Base-by-base conservation (phyloP, 2,797 vertebrate species). In the Enteromius afrohamiltoni region DNA sequence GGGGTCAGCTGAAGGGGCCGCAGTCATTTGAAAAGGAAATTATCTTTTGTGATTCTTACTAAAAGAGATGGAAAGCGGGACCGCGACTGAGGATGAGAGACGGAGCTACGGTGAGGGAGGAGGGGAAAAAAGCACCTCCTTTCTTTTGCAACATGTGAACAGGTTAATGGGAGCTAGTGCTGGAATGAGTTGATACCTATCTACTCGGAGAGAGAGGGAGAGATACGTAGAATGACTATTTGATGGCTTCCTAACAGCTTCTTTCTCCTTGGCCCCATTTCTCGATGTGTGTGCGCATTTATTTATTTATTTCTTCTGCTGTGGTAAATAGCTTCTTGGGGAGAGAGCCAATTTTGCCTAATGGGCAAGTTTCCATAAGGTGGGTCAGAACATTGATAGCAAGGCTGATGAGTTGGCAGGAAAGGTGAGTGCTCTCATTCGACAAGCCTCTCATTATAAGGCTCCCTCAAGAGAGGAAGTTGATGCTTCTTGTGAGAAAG, bases 11-110 rank as follows among this genome's bases (percentile, higher is more conserved):
- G 89, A 91, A 86, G 87, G 91, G 90, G 90, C 91, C 31, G 85
- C 87, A 91, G 92, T 92, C 93, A 95, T 95, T 92, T 93, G 92
- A 93, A 94, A 93, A 94, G 92, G 94, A 95, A 95, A 95, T 94
- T 86, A 95, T 94, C 91, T 95, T 94, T 93, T 91, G 92, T 92
- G 89, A 87, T 91, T 91, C 89, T 92, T 91, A 88, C 91, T 86
- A 86, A 90, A 90, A 91, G 89, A 85, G 90, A 92, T 85, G 68
- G 90, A 85, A 86, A 84, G 86, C 8, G 47, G 77, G 75, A 73
- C 42, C n/a, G 62, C 9, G 42, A 86, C 88, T 83, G 80, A 82
- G 29, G 49, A 83, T 82, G 51, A 82, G 83, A 71, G 84, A 82
- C 51, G 53, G 42, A 71, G 53, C 26, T 45, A 37, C 31, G 45